Evolutionary conservation across 1,140 invertebrate species (phyloP).

Genomic region (Drosophila orena): DNA sequence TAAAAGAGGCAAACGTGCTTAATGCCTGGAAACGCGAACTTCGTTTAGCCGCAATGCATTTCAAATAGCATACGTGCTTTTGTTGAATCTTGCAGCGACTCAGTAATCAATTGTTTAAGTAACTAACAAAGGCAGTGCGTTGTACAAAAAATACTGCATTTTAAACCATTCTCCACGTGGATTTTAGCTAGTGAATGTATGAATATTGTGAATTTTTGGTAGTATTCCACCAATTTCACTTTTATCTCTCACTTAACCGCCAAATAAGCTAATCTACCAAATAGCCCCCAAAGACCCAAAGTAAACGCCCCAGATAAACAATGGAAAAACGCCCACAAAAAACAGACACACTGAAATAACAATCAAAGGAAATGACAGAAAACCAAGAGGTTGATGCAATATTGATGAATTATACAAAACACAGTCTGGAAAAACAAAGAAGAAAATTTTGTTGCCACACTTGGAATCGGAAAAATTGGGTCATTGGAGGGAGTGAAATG

Average conservation of each 20-base stretch:
- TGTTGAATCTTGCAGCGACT: conserved; percentile 15
- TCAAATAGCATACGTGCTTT: conserved; percentile 46
- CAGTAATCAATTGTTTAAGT: conserved; percentile 11
- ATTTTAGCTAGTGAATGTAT: too few relatives aligned
- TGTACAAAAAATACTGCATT: background rate
- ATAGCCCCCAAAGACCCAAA: conserved; percentile 18
- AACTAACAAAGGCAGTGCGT: conserved; percentile 11
- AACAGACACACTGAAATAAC: conserved; percentile 23
- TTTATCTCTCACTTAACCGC: conserved; percentile 9
- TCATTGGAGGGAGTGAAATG: conserved; percentile 37
- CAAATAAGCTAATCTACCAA: conserved; percentile 12
- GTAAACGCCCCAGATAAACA: conserved; percentile 46
- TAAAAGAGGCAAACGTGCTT: conserved; percentile 56
- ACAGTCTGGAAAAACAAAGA: conserved; percentile 22
- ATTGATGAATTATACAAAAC: conserved; percentile 70
- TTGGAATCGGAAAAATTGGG: conserved; percentile 52
- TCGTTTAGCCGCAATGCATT: conserved; percentile 27
- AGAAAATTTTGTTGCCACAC: conserved; percentile 59
- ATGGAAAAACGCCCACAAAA: conserved; percentile 45
- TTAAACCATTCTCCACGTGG: too few relatives aligned
- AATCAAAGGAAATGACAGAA: conserved; percentile 31
- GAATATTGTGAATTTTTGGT: too few relatives aligned
- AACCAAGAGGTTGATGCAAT: conserved; percentile 52
- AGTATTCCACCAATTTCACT: background rate
- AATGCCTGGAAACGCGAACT: conserved; percentile 35